These are phyloP conservation scores for Todiramphus chloris DNA, from an alignment of 2,113 vertebrate species.

Conservation along the genomic window DNA sequence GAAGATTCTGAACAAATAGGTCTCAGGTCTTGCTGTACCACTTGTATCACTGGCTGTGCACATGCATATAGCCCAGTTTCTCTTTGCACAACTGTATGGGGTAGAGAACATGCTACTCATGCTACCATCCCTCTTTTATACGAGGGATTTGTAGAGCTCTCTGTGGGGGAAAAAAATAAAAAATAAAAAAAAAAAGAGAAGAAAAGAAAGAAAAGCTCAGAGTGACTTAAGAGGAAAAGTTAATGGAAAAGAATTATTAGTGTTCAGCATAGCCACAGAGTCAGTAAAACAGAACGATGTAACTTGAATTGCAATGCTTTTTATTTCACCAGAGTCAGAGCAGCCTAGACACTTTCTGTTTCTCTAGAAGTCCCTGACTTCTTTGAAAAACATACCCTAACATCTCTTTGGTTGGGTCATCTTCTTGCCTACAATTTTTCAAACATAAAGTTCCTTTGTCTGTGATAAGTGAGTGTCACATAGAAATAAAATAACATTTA, in stretches of 20 bases:
- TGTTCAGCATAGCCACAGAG: neutral
- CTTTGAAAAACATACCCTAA: neutral
- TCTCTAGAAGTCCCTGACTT: neutral
- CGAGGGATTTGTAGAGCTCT: neutral
- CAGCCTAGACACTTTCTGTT: neutral
- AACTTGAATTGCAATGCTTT: neutral
- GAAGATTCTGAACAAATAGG: neutral
- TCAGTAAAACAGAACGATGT: neutral
- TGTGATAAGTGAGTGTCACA: neutral
- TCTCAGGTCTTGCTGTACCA: neutral
- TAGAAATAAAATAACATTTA: neutral
- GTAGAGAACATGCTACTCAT: neutral
- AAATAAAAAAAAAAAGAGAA: neutral
- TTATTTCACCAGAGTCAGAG: neutral
- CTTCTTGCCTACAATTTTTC: neutral
- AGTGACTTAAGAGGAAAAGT: neutral
- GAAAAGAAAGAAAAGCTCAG: neutral
- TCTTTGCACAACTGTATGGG: neutral
- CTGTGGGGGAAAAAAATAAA: neutral
- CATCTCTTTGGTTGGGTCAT: neutral
- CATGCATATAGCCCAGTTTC: neutral
- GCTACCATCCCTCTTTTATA: neutral
- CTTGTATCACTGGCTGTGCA: accelerated
- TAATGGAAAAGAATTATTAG: neutral
- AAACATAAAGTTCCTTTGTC: neutral